These are phyloP conservation scores for Orthosia cruda DNA, from an alignment of 2,888 invertebrate genomes.

Conservation along the genomic window DNA sequence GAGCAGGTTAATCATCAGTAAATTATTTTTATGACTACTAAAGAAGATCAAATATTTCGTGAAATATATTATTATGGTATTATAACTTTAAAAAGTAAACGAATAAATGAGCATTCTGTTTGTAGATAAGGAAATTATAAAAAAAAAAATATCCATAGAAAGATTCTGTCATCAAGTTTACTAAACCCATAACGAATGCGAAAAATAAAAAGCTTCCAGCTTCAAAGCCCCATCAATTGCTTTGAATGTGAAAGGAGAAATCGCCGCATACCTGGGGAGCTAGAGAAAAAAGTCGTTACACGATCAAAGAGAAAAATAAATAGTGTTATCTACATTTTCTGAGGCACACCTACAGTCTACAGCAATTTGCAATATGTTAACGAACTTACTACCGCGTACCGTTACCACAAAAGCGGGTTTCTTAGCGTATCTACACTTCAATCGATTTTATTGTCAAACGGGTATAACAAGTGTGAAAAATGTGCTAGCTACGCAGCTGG, in stretches of 20 bases:
- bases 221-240: background rate
- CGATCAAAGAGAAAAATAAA: conserved; percentile 1
- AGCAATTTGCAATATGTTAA: conserved; percentile 28
- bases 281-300: conserved; percentile 16
- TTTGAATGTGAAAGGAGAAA: background rate
- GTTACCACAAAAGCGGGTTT: background rate
- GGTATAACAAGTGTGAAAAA: conserved; percentile 1
- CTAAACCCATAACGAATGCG: background rate
- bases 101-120: no score
- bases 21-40: no score
- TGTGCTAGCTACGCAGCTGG: background rate
- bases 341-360: background rate
- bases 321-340: background rate
- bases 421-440: background rate
- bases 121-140: no score
- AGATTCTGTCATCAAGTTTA: background rate
- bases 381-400: conserved; percentile 4
- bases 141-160: background rate
- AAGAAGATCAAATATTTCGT: no score
- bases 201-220: background rate
- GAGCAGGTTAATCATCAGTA: no score
- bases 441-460: conserved; percentile 10
- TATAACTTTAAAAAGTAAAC: no score
- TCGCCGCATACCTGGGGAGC: background rate
- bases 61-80: no score